Evolutionary conservation across 2,113 vertebrate genomes (phyloP).

Genomic region (Cichladusa arquata): DNA sequence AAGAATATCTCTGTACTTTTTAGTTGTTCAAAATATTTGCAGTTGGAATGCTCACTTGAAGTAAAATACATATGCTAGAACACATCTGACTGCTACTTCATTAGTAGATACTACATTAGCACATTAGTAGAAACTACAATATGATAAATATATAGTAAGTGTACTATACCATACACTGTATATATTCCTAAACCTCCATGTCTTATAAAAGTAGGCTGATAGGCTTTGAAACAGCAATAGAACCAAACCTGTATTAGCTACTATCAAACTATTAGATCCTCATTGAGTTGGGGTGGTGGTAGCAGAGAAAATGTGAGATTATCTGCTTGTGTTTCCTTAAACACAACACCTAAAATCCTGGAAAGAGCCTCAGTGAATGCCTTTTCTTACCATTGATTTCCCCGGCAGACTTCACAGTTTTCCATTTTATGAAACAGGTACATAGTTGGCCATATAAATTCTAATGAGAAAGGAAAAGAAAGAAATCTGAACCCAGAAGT

Average conservation of each 20-base stretch:
- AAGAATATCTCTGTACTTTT: not conserved
- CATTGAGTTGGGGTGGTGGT: not conserved
- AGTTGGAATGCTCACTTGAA: not conserved
- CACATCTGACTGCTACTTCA: not conserved
- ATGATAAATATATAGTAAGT: not conserved
- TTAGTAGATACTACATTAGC: not conserved
- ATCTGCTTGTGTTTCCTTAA: not conserved
- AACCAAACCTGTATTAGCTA: not conserved
- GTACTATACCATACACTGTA: not conserved
- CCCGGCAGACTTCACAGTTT: not conserved
- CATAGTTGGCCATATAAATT: not conserved
- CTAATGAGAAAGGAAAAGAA: not conserved
- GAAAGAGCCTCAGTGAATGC: not conserved
- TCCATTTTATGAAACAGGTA: not conserved
- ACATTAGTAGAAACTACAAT: not conserved
- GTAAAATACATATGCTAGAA: not conserved
- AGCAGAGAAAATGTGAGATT: accelerated
- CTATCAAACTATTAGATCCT: not conserved
- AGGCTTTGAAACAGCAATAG: not conserved
- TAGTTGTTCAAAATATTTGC: not conserved
- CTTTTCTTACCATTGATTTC: not conserved
- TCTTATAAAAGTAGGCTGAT: not conserved
- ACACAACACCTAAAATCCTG: not conserved
- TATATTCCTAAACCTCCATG: not conserved
- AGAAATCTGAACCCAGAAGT: not conserved